Evolutionary conservation across 2,113 vertebrate species (phyloP).

Genomic region (Elgaria multicarinata): DNA sequence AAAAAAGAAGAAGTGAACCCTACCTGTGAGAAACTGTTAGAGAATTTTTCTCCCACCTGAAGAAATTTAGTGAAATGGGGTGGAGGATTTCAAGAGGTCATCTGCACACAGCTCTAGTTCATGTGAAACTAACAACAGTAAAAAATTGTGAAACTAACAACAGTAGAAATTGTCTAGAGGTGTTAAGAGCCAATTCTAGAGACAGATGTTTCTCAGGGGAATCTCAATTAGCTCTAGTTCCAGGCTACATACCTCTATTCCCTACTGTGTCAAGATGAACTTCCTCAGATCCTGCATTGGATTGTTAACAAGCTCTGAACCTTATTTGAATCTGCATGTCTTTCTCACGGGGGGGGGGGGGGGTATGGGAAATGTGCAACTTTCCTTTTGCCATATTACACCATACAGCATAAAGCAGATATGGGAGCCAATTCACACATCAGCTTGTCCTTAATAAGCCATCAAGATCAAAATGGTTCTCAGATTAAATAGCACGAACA

Average conservation of each 20-base stretch:
- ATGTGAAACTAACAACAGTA: no score
- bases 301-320: background rate
- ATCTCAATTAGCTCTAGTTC: background rate
- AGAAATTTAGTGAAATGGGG: no score
- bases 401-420: background rate
- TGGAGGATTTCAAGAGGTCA: no score
- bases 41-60: no score
- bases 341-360: background rate
- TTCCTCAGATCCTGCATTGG: background rate
- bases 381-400: background rate
- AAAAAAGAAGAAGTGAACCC: no score
- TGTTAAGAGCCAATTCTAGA: no score
- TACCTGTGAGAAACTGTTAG: no score
- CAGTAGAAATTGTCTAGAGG: no score
- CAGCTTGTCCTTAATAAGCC: background rate
- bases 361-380: background rate
- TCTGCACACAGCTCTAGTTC: no score
- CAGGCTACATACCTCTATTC: background rate
- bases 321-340: background rate
- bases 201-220: no score
- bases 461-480: constrained; percentile 4
- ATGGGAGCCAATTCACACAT: background rate
- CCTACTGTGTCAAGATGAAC: no score
- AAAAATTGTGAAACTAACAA: no score
- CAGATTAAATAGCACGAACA: background rate